phyloP scores from a whole-genome alignment of 2,888 invertebrate species.

The Cylindroiulus punctatus region DNA sequence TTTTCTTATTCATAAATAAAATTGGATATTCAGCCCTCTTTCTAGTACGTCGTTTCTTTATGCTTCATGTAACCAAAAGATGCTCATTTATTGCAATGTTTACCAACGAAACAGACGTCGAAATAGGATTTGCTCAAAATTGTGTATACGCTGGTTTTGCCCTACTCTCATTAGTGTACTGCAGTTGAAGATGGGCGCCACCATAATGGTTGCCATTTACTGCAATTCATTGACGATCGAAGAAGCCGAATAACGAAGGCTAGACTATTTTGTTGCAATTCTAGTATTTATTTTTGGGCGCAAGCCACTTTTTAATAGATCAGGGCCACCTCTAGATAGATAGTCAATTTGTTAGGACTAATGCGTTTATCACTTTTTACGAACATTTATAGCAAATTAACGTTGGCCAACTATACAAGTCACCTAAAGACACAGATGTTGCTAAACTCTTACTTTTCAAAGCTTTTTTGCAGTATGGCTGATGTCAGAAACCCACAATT shows the following conservation, averaged over 20 bases:
- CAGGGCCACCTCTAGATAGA: background rate
- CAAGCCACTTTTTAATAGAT: background rate
- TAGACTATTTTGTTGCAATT: background rate
- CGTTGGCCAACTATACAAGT: background rate
- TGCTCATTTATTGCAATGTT: conserved; percentile 1
- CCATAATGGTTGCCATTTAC: background rate
- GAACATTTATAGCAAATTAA: background rate
- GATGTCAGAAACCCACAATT: background rate
- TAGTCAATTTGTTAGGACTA: too few species aligned
- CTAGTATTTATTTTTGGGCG: background rate
- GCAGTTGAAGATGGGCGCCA: background rate
- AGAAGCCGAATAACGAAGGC: background rate
- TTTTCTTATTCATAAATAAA: background rate
- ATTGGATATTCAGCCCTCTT: background rate
- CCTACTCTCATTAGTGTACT: background rate
- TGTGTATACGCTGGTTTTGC: background rate
- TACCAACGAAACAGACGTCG: background rate
- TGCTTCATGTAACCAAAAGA: conserved; percentile 3
- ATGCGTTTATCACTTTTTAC: background rate
- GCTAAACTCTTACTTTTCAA: background rate
- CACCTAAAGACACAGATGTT: background rate
- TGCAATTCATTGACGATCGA: background rate
- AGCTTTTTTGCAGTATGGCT: background rate
- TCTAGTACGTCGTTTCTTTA: background rate
- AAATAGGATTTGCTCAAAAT: background rate